Base-by-base conservation (phyloP, 2,113 vertebrate genomes). In the Pimephales promelas region DNA sequence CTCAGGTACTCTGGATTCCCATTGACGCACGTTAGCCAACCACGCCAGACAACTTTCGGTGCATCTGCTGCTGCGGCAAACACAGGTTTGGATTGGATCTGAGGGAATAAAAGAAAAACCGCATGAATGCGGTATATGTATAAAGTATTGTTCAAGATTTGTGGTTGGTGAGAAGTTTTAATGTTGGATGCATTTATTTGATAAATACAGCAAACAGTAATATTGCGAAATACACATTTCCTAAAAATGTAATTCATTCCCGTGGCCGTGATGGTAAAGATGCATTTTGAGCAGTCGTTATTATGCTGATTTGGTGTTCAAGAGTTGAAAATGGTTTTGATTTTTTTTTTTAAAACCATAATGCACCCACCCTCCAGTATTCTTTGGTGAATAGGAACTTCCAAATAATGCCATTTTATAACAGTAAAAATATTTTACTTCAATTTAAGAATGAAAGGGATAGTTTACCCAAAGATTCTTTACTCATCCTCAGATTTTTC, bases 11-110 rank as follows among this genome's bases (percentile, higher is more conserved):
- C 95, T 0, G 81, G 66, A 1, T 95, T 94, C 61, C 95, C 96
- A 22, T 90, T 93, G 79, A 96, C 49, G 22, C 94, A 97, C 47
- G 96, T 95, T 85, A 99, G 93, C 91, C 95, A 99, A 76, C 97
- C 97, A 0, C 86, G 96, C 98, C 97, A 99, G 0, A 96, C 5
- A 2, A 92, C 52, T 85, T 92, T 96, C 13, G 86, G 93, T 43
- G 93, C 88, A 22, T 92, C 88, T 4, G 93, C 91, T 20, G 87
- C 79, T 4, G 40, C 79, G 6, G 91, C 84, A 81, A 92, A 89
- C 52, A 22, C 52, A 3, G 92, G 62, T 90, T 91, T 95, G 64
- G 92, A 84, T 1, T 92, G 82, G 88, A 97, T 94, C 97, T 97
- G 90, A 45, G 26, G 36, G 20, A 14, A 14, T 8, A 62, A 75